A percentile compares a stretch with the other conserved stretches of the same genome.
Evolutionary conservation across 2,113 vertebrate species (phyloP).

Genomic region (Mormyrus iriodes): DNA sequence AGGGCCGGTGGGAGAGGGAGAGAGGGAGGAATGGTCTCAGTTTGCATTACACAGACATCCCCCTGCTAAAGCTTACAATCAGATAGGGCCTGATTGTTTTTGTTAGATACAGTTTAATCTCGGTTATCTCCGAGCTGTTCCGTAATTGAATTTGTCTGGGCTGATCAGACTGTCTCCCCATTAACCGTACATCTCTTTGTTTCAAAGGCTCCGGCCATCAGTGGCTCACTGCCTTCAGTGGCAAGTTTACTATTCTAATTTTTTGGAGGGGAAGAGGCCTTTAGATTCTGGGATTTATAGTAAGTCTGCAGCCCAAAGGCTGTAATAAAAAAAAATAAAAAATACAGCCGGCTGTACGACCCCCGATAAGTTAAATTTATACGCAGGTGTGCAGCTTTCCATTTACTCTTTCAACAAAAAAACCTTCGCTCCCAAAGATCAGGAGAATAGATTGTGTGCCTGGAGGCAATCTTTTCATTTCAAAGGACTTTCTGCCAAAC

Average conservation of each 20-base stretch:
- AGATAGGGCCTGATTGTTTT: conserved; percentile 69
- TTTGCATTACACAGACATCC: conserved; percentile 50
- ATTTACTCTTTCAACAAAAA: conserved; percentile 16
- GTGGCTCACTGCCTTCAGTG: conserved; percentile 15
- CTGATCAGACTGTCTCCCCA: conserved; percentile 49
- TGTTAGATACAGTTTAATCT: conserved; percentile 64
- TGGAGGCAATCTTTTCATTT: conserved; percentile 14
- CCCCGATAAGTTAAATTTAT: conserved; percentile 21
- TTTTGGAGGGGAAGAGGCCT: conserved; percentile 7
- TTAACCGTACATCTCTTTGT: conserved; percentile 48
- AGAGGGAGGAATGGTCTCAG: conserved; percentile 32
- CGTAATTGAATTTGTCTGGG: conserved; percentile 67
- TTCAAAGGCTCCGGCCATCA: conserved; percentile 34
- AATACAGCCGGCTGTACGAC: conserved; percentile 4
- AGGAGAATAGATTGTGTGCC: conserved; percentile 5
- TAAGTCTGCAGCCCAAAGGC: conserved; percentile 7
- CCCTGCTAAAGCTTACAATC: conserved; percentile 55
- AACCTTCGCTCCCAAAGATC: not conserved
- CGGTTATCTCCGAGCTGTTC: conserved; percentile 54
- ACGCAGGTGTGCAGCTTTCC: not conserved
- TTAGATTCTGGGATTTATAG: conserved; percentile 28
- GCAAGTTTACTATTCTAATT: conserved; percentile 31
- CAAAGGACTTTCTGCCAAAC: not conserved
- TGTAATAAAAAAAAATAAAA: not conserved
- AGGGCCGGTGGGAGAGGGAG: conserved; percentile 26